Evolutionary conservation across 2,797 vertebrate species (phyloP).

Genomic region (Rhinophrynus dorsalis): DNA sequence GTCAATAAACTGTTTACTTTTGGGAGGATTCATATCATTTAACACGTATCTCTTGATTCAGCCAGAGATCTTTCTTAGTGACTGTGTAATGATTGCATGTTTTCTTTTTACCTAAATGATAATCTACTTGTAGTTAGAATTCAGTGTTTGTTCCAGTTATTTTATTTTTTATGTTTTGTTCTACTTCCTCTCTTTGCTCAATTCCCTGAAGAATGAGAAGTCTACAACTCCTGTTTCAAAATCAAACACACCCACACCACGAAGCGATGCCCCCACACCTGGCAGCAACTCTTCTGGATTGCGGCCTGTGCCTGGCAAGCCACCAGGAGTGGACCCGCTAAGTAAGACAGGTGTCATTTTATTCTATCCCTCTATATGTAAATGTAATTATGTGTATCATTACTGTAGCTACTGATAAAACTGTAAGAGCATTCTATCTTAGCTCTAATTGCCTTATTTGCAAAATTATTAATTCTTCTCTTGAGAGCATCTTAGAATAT

Average conservation of each 20-base stretch:
- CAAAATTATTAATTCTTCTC: too few relatives aligned
- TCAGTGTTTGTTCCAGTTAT: background rate
- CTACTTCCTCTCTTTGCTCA: background rate
- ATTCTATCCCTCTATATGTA: too few relatives aligned
- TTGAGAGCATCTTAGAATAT: too few relatives aligned
- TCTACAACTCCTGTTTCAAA: conserved; percentile 97
- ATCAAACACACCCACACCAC: conserved; percentile 95
- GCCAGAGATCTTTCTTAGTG: conserved; percentile 25
- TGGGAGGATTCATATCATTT: conserved; percentile 44
- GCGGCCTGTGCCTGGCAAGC: conserved; percentile 92
- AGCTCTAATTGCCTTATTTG: too few relatives aligned
- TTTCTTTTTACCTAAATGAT: conserved; percentile 16
- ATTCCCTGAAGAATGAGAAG: conserved; percentile 90
- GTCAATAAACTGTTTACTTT: conserved; percentile 46
- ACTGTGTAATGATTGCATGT: conserved; percentile 26
- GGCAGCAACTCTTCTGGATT: conserved; percentile 95
- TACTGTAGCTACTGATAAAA: too few relatives aligned
- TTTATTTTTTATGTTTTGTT: background rate
- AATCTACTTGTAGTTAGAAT: conserved; percentile 1
- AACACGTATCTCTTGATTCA: conserved; percentile 32
- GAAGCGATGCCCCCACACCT: conserved; percentile 92
- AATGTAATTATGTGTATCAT: too few relatives aligned
- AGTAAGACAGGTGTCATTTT: conserved; percentile 69
- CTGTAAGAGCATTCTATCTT: too few relatives aligned
- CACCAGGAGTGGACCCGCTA: conserved; percentile 91